A percentile compares a stretch with the other conserved stretches of the same genome.
These are phyloP conservation scores for Megamerina dolium DNA, from an alignment of 2,888 invertebrate species.

Conservation along the genomic window DNA sequence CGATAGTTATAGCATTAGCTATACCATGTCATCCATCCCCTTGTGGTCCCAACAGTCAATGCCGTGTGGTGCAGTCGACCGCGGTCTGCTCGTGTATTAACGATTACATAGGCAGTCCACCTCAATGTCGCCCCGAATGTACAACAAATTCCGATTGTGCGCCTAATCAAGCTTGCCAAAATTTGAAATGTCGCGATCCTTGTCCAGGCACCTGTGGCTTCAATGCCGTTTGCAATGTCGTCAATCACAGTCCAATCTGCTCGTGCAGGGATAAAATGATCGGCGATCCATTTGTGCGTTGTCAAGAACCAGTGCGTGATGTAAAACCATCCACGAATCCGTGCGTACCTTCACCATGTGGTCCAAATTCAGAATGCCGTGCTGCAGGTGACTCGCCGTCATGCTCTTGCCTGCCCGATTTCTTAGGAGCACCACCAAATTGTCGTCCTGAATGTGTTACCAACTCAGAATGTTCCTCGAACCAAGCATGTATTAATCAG, in stretches of 20 bases:
- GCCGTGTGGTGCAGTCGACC: constrained; percentile 59
- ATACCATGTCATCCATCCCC: constrained; percentile 66
- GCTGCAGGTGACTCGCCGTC: constrained; percentile 46
- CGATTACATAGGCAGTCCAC: constrained; percentile 63
- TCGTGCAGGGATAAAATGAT: constrained; percentile 60
- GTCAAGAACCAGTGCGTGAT: constrained; percentile 44
- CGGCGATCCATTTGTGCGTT: constrained; percentile 64
- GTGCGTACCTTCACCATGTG: constrained; percentile 64
- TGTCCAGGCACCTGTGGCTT: constrained; percentile 69
- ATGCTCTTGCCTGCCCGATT: constrained; percentile 57
- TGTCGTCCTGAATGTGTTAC: constrained; percentile 63
- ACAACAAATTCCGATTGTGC: constrained; percentile 65
- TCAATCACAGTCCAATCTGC: constrained; percentile 69
- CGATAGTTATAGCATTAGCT: constrained; percentile 48
- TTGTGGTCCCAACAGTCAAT: constrained; percentile 66
- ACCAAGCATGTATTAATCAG: constrained; percentile 54
- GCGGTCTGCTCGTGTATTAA: constrained; percentile 61
- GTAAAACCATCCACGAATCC: constrained; percentile 47
- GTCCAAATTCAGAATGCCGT: constrained; percentile 64
- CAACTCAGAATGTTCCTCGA: constrained; percentile 57
- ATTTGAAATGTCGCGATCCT: constrained; percentile 67
- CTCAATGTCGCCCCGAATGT: constrained; percentile 68
- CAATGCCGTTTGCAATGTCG: constrained; percentile 64
- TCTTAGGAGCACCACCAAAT: constrained; percentile 59
- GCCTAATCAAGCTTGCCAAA: constrained; percentile 63